These are phyloP conservation scores for Carabus problematicus DNA, from an alignment of 2,888 invertebrate species.

Conservation along the genomic window DNA sequence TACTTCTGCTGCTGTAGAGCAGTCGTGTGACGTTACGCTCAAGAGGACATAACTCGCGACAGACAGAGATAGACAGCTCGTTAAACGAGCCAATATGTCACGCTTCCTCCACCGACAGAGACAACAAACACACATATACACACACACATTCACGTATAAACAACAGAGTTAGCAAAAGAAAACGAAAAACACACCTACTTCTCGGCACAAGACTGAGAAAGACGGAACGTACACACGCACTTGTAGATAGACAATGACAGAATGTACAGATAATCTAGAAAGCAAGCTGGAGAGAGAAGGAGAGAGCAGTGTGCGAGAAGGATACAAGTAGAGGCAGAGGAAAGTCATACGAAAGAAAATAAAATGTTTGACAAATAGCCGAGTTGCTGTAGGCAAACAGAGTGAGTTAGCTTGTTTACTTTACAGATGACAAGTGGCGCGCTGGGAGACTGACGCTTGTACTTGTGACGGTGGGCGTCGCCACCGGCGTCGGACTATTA, in stretches of 20 bases:
- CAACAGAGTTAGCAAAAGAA: conserved; percentile 1
- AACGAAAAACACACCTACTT: not conserved
- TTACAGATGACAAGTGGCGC: conserved; percentile 45
- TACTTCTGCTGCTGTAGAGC: not conserved
- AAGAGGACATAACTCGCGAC: conserved; percentile 1
- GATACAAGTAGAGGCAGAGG: conserved; percentile 46
- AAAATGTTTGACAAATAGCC: conserved; percentile 60
- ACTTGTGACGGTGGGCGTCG: not conserved
- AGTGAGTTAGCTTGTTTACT: conserved; percentile 56
- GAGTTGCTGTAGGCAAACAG: conserved; percentile 58
- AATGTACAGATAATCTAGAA: not conserved
- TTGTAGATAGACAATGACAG: not conserved
- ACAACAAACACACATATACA: conserved; percentile 1
- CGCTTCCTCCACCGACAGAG: conserved; percentile 3
- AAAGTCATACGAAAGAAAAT: conserved; percentile 56
- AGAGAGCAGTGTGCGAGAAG: conserved; percentile 1
- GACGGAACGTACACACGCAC: not conserved
- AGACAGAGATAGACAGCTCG: conserved; percentile 34
- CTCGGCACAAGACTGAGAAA: not conserved
- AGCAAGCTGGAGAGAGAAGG: not conserved
- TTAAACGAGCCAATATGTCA: conserved; percentile 40
- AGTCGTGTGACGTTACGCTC: not conserved
- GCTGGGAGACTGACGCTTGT: conserved; percentile 13
- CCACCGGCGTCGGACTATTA: not conserved
- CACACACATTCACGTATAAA: not conserved